Percentiles rank a stretch among this genome's conserved stretches.
Evolutionary conservation across 2,888 invertebrate species (phyloP).

Genomic region (Sthenelais limicola): DNA sequence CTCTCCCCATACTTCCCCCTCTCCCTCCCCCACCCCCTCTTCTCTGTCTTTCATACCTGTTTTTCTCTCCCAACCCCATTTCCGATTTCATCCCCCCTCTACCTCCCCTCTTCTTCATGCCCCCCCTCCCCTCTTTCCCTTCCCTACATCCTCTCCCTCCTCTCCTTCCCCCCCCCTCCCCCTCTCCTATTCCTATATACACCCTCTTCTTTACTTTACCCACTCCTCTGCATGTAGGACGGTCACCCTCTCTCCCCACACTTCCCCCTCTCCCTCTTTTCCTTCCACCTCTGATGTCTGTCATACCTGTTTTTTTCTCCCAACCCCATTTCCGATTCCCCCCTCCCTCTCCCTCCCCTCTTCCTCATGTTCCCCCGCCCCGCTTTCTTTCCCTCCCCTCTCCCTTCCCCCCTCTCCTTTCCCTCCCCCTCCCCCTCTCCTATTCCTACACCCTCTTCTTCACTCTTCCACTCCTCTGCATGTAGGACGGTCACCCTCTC

Average conservation of each 20-base stretch:
- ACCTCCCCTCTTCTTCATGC: background rate
- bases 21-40: background rate
- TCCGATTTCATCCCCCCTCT: background rate
- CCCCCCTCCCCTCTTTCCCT: background rate
- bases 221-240: background rate
- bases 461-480: too few relatives aligned
- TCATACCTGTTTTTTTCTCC: too few relatives aligned
- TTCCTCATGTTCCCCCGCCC: background rate
- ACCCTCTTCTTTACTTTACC: background rate
- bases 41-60: background rate
- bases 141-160: background rate
- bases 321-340: background rate
- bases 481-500: too few relatives aligned
- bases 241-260: background rate
- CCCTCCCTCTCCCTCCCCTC: background rate
- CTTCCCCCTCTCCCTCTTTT: background rate
- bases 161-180: background rate
- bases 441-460: slow-evolving; percentile 1
- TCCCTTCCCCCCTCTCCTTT: background rate
- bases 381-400: background rate
- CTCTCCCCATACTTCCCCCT: background rate
- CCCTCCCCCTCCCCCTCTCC: slow-evolving; percentile 6
- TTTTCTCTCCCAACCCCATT: background rate
- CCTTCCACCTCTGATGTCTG: too few relatives aligned
- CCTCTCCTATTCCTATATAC: background rate